These are phyloP conservation scores for Ditylenchus weischeri DNA, from an alignment of 2,888 invertebrate genomes.

Conservation along the genomic window DNA sequence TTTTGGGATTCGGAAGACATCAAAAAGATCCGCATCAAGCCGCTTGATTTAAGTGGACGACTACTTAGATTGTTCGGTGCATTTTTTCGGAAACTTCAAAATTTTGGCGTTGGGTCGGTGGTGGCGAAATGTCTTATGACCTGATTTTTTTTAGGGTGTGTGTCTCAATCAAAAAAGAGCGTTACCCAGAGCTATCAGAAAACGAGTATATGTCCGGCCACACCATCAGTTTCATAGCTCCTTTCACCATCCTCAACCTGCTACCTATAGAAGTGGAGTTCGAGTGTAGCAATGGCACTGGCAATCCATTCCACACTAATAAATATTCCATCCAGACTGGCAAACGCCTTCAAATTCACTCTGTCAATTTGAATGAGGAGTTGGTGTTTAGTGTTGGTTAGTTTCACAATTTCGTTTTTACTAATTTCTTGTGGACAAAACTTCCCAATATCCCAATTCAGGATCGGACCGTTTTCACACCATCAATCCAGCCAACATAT, in stretches of 20 bases:
- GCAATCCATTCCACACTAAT: neutral
- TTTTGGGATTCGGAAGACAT: too few relatives aligned
- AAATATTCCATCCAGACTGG: neutral
- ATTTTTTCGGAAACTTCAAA: too few relatives aligned
- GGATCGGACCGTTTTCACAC: slow-evolving; percentile 78
- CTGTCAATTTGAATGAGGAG: slow-evolving; percentile 31
- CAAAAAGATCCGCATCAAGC: too few relatives aligned
- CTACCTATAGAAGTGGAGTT: slow-evolving; percentile 67
- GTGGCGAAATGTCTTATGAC: too few relatives aligned
- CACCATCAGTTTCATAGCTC: slow-evolving; percentile 78
- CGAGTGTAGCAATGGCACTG: neutral
- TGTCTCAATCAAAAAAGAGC: slow-evolving; percentile 70
- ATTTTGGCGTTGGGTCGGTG: too few relatives aligned
- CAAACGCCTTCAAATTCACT: slow-evolving; percentile 6
- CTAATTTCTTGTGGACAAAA: too few relatives aligned
- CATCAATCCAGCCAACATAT: slow-evolving; percentile 68
- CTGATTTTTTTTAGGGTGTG: slow-evolving; percentile 70
- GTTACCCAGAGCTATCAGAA: slow-evolving; percentile 67
- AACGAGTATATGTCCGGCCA: slow-evolving; percentile 73
- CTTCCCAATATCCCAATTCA: too few relatives aligned
- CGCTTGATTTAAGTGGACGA: too few relatives aligned
- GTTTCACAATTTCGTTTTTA: too few relatives aligned
- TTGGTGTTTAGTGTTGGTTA: slow-evolving; percentile 70
- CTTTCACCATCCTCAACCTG: slow-evolving; percentile 79
- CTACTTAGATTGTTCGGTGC: too few relatives aligned